Percentiles rank a stretch among this genome's conserved stretches.
Evolutionary conservation across 2,888 invertebrate species (phyloP).

Genomic region (Aphrophora alni): DNA sequence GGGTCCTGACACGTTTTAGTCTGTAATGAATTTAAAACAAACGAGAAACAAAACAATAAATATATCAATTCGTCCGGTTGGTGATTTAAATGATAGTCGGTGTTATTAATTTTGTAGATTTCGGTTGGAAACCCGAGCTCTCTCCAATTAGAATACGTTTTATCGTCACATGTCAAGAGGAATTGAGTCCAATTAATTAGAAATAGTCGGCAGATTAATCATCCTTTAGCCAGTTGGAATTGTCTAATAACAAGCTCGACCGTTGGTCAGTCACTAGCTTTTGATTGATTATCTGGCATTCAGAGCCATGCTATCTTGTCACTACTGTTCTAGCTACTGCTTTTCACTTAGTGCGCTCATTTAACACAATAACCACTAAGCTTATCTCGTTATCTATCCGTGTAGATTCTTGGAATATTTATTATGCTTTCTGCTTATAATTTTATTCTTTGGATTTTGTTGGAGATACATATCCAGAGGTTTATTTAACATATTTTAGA

Average conservation of each 20-base stretch:
- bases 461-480: too few relatives aligned
- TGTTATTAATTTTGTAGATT: not conserved
- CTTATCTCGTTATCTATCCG: too few relatives aligned
- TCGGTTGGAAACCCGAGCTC: not conserved
- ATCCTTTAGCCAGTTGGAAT: not conserved
- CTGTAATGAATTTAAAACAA: not conserved
- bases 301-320: not conserved
- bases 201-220: conserved; percentile 20
- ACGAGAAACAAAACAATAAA: not conserved
- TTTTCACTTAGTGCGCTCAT: not conserved
- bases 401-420: too few relatives aligned
- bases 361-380: too few relatives aligned
- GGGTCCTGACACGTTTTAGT: not conserved
- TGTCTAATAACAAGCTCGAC: not conserved
- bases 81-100: not conserved
- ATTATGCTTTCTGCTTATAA: too few relatives aligned
- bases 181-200: conserved; percentile 30
- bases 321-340: not conserved
- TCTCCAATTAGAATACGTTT: not conserved
- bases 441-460: too few relatives aligned
- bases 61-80: not conserved
- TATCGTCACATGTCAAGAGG: conserved; percentile 26
- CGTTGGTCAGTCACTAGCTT: not conserved
- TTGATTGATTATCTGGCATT: not conserved
- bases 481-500: too few relatives aligned